Percentiles rank a stretch among this genome's conserved stretches.
These are phyloP conservation scores for Anoncus sp. DNA, from an alignment of 2,888 invertebrate genomes.

Conservation along the genomic window DNA sequence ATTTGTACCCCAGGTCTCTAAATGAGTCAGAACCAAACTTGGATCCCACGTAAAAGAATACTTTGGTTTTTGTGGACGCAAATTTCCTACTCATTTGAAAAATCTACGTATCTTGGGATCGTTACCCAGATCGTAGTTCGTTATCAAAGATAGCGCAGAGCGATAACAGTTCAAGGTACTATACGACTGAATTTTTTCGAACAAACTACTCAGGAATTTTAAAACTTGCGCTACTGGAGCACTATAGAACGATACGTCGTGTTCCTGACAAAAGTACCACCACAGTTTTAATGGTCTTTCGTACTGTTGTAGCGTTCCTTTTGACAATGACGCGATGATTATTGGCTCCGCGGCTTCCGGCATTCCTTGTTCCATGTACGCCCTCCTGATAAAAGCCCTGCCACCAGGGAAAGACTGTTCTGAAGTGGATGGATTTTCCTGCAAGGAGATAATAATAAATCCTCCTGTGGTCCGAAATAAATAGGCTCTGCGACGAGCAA, in stretches of 20 bases:
- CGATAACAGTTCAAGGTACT: conserved; percentile 13
- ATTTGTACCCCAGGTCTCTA: conserved; percentile 35
- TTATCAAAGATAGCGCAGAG: conserved; percentile 35
- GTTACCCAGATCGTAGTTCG: conserved; percentile 41
- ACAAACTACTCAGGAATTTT: too few species aligned
- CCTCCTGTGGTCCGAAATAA: not conserved
- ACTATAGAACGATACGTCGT: not conserved
- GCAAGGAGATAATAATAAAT: not conserved
- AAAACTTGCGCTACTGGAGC: not conserved
- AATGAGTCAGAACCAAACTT: conserved; percentile 53
- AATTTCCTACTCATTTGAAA: conserved; percentile 63
- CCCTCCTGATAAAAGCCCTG: conserved; percentile 36
- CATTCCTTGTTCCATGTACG: too few species aligned
- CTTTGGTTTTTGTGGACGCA: conserved; percentile 60
- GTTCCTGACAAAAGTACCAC: not conserved
- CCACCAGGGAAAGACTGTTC: conserved; percentile 27
- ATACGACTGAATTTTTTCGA: too few species aligned
- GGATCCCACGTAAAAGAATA: conserved; percentile 66
- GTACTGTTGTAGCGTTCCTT: conserved; percentile 14
- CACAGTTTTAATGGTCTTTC: conserved; percentile 9
- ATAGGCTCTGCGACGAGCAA: not conserved
- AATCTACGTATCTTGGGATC: conserved; percentile 60
- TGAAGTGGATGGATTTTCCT: not conserved
- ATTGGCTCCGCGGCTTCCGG: too few species aligned
- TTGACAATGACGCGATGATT: too few species aligned